Conservation (phyloP, 2,797 vertebrate species). For the Mormyrops attenuatus region DNA sequence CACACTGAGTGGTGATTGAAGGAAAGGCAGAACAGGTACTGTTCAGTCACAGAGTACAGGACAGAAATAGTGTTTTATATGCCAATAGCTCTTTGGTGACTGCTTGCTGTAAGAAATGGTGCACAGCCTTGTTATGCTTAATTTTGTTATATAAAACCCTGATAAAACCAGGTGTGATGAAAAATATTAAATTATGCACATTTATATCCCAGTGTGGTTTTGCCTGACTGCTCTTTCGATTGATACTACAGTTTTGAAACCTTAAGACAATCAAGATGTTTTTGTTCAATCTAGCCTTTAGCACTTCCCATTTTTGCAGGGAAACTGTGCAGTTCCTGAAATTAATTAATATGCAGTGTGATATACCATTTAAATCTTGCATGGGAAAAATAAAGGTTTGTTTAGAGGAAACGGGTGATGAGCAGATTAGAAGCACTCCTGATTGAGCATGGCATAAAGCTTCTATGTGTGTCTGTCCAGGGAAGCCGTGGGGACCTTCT, state of each 20-base stretch:
- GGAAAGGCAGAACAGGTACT: neutral
- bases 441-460: neutral
- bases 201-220: neutral
- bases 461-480: conserved; percentile 57
- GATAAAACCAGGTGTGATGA: neutral
- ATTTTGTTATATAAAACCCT: neutral
- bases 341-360: neutral
- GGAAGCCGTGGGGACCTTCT: conserved; percentile 86
- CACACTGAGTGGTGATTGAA: neutral
- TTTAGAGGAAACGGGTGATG: neutral
- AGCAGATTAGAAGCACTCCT: neutral
- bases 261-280: neutral
- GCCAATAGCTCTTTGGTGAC: neutral
- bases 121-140: neutral
- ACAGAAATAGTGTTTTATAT: neutral
- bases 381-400: neutral
- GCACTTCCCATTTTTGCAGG: neutral
- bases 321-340: neutral
- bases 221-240: neutral
- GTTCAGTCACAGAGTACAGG: neutral
- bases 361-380: neutral
- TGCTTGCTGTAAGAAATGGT: neutral
- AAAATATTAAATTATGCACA: neutral
- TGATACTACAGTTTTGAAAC: neutral
- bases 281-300: neutral